phyloP scores from a whole-genome alignment of 2,797 vertebrate genomes.

The Poecilia picta region DNA sequence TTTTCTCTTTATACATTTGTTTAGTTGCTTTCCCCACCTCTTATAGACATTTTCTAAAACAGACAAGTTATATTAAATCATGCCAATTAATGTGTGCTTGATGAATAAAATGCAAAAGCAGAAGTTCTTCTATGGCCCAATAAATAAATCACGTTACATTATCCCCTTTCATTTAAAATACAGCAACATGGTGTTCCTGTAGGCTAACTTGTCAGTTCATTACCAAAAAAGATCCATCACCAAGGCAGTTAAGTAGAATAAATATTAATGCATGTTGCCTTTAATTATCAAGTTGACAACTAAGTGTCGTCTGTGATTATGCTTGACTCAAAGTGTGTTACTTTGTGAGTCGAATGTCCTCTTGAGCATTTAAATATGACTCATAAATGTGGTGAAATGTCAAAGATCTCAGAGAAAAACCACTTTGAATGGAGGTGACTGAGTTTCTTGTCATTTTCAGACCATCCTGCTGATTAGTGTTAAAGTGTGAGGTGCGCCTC shows the following conservation, averaged over 20 bases:
- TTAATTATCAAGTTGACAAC: conserved; percentile 1
- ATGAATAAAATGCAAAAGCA: not conserved
- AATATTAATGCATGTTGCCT: conserved; percentile 1
- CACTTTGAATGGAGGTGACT: not conserved
- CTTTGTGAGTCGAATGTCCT: not conserved
- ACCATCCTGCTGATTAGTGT: not conserved
- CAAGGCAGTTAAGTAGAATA: not conserved
- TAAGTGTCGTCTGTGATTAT: not conserved
- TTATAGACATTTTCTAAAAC: not conserved
- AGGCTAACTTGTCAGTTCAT: conserved; percentile 5
- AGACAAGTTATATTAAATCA: not conserved
- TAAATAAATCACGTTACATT: not conserved
- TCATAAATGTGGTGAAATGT: not conserved
- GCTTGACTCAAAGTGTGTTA: not conserved
- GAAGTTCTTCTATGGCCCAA: not conserved
- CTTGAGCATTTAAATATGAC: not conserved
- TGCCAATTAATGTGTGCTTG: not conserved
- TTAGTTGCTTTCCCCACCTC: not conserved
- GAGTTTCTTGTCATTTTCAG: not conserved
- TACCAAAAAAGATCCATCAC: not conserved
- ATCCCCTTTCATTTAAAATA: not conserved
- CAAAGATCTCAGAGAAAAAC: not conserved
- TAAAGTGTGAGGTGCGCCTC: not conserved
- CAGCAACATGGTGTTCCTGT: not conserved
- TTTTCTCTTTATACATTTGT: not conserved